A percentile compares a stretch with the other conserved stretches of the same genome.
phyloP scores from a whole-genome alignment of 2,113 vertebrate species.

The Montifringilla adamsi region DNA sequence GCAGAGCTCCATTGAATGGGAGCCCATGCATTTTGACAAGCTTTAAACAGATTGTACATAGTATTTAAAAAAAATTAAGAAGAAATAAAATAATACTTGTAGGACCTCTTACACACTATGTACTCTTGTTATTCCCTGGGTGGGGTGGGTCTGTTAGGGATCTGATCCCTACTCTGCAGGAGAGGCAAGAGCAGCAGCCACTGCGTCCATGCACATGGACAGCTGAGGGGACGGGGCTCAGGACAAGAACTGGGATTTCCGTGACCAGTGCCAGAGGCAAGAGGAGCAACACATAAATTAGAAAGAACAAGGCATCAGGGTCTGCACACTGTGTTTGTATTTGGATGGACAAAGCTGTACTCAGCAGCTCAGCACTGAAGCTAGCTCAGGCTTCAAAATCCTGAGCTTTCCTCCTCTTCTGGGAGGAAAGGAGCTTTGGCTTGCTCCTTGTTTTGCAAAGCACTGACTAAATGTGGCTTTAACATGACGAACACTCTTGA shows the following conservation, averaged over 20 bases:
- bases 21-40: not conserved
- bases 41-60: slow-evolving; percentile 66
- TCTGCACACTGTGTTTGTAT: not conserved
- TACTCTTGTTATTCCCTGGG: not conserved
- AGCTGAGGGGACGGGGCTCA: not conserved
- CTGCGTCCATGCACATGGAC: accelerated
- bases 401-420: accelerated
- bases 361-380: not conserved
- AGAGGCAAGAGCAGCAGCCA: not conserved
- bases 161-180: not conserved
- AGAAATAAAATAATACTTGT: slow-evolving; percentile 48
- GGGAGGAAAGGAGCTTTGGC: not conserved
- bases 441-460: not conserved
- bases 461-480: not conserved
- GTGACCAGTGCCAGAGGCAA: not conserved
- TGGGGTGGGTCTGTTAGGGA: accelerated
- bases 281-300: accelerated
- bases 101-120: not conserved
- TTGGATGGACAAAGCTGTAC: not conserved
- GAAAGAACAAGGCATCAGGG: not conserved
- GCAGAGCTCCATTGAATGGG: not conserved
- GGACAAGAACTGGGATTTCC: not conserved
- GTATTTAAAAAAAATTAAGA: slow-evolving; percentile 47
- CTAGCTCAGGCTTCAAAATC: not conserved
- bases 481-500: not conserved